These are phyloP conservation scores for Chaenodraco wilsoni DNA, from an alignment of 2,797 vertebrate genomes.

Conservation along the genomic window DNA sequence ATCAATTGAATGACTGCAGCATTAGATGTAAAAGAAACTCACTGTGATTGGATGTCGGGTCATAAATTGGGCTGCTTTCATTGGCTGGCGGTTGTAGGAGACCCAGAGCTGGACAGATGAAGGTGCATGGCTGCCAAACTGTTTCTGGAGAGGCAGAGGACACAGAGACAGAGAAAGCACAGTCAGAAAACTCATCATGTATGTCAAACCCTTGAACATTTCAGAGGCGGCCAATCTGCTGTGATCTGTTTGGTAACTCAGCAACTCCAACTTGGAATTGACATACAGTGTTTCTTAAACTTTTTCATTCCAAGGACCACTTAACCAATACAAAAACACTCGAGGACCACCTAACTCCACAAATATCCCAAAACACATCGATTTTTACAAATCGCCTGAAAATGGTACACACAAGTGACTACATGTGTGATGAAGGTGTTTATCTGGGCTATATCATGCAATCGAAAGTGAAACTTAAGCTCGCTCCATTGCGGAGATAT, in stretches of 20 bases:
- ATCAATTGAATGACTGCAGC: neutral
- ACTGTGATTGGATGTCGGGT: slow-evolving; percentile 96
- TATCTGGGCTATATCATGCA: no score
- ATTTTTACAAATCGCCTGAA: no score
- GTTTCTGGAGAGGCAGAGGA: slow-evolving; percentile 77
- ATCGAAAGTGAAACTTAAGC: no score
- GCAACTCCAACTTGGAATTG: neutral
- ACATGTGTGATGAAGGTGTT: no score
- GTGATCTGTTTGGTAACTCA: neutral
- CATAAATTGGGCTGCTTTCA: slow-evolving; percentile 95
- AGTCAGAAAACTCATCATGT: slow-evolving; percentile 13
- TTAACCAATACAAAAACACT: no score
- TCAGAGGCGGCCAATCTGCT: neutral
- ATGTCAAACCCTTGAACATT: slow-evolving; percentile 1
- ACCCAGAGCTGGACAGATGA: slow-evolving; percentile 96
- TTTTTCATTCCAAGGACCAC: no score
- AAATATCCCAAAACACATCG: no score
- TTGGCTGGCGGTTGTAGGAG: slow-evolving; percentile 95
- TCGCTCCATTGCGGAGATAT: no score
- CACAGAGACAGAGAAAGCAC: slow-evolving; percentile 26
- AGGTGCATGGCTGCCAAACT: slow-evolving; percentile 83
- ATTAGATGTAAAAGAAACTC: slow-evolving; percentile 64
- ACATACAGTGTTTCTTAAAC: no score
- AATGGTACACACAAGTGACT: no score
- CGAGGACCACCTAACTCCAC: no score